Base-by-base conservation (phyloP, 37 sponge, comb jelly and placozoan genomes). In the Tethya wilhelma region DNA sequence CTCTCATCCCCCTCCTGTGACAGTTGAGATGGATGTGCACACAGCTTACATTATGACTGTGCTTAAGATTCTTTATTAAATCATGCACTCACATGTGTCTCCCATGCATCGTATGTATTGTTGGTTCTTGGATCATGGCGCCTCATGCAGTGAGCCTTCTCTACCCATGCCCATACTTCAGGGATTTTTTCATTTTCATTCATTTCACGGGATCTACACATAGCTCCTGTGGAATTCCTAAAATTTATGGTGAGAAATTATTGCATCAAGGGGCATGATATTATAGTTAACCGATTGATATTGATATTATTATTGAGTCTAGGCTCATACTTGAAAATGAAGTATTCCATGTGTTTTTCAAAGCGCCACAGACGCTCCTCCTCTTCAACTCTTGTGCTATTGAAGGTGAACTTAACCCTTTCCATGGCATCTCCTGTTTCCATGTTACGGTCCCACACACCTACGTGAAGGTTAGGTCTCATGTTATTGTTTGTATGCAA, bases 31-130 rank as follows among this genome's bases (percentile, higher is more conserved):
- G 37, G 34, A 36, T 7, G 22, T 26, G 7, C 6, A 26, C 7
- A 25, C 28, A n/a, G 63, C 28, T 8, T n/a, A 6, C 20, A 60
- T 8, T 25, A 60, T 25, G 28, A n/a, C 20, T 60, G 9, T 14
- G 63, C 20, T 14, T 6, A n/a, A n/a, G 29, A 8, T 25, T 28
- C 8, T 62, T 19, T 25, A 62, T 62, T 62, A 26, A 9, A 25
- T 62, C 8, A 62, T 62, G 26, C 30, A 67, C 67, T 67, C 34
- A 31, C 67, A 67, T 34, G 38, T 9, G 19, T 38, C 19, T 67
- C 37, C 67, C 67, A 67, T 67, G 38, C 39, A 67, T 67, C 67
- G 34, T 36, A 67, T 7, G 67, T 37, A 25, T 36, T 67, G 6
- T 31, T 67, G 39, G 67, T 67, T 9, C 37, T 19, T 9, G 67